Evolutionary conservation across 2,888 invertebrate species (phyloP), one percentile per base, ranked within the genome.

Genomic region (Drosophila nr. medialis): DNA sequence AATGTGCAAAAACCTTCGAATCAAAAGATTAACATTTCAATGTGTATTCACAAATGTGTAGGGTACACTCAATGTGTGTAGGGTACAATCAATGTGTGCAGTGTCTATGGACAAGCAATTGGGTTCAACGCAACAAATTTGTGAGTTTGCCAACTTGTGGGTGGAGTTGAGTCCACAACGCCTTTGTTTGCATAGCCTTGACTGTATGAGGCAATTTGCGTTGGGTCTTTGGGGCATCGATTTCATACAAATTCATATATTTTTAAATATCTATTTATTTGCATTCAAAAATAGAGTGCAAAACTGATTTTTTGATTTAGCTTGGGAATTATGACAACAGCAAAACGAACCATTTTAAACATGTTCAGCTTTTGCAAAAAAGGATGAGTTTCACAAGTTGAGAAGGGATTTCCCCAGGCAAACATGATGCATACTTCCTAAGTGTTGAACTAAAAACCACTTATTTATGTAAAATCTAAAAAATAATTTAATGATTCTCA

Each of bases 211-310:
- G 15, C 75, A 64, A 73, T 74, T 67, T 77, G 48, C 34, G 30
- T 60, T 32, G 29, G 48, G 79, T 75, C 79, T 78, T 74, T 58
- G 36, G 78, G 77, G 78, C 49, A 58, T 71, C 66, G 54, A 61
- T 48, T 58, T 48, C 61, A 61, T 64, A 42, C 58, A 64, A 27
- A 45, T 53, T 42, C n/a, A 40, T 63, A 27, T 38, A 27, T 32
- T 42, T 51, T 60, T 59, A 38, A 24, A 48, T 59, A 21, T 42
- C 13, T 54, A 60, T 58, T 61, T 77, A 64, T 70, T 74, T 74
- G 50, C 55, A 64, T 73, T 78, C n/a, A 56, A 45, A 65, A 77
- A 65, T 65, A 69, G 55, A 32, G 69, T 50, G 21, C 40, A 45
- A 45, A 45, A 45, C 45, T 45, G 29, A 27, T 49, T 18, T 49